A percentile compares a stretch with the other conserved stretches of the same genome.
Evolutionary conservation across 2,888 invertebrate genomes (phyloP).

Genomic region (Petrophora chlorosata): DNA sequence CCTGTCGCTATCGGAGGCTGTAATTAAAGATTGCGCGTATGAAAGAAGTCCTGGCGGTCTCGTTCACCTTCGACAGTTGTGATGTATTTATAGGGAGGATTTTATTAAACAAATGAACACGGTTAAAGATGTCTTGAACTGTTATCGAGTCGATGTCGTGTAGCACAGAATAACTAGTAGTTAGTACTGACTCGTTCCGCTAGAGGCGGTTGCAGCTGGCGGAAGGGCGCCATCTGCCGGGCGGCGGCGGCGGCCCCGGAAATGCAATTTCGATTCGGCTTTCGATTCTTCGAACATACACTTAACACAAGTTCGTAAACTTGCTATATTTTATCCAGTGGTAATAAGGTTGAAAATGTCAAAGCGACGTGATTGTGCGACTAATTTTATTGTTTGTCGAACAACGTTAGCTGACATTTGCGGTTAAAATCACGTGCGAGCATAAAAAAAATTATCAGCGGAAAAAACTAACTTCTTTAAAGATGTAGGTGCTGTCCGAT

Average conservation of each 20-base stretch:
- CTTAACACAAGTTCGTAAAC: slow-evolving; percentile 3
- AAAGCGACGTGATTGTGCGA: too few species aligned
- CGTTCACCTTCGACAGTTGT: slow-evolving; percentile 64
- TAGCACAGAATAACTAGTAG: too few species aligned
- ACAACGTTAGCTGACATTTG: too few species aligned
- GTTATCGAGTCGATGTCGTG: too few species aligned
- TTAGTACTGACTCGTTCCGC: slow-evolving; percentile 25
- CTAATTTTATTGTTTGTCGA: too few species aligned
- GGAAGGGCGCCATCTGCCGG: slow-evolving; percentile 81
- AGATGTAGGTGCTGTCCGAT: too few species aligned
- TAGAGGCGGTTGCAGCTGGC: slow-evolving; percentile 70
- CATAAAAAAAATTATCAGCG: too few species aligned
- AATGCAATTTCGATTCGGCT: slow-evolving; percentile 62
- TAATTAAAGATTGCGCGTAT: slow-evolving; percentile 72
- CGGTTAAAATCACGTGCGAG: too few species aligned
- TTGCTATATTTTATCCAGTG: slow-evolving; percentile 1
- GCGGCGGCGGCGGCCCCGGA: slow-evolving; percentile 62
- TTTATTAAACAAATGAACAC: slow-evolving; percentile 32
- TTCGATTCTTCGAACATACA: slow-evolving; percentile 54
- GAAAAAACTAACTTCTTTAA: too few species aligned
- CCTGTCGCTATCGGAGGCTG: slow-evolving; percentile 77
- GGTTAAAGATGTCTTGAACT: slow-evolving; percentile 26
- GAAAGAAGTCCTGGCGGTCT: slow-evolving; percentile 57
- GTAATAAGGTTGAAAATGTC: slow-evolving; percentile 7
- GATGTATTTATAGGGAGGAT: slow-evolving; percentile 42